Percentiles rank a stretch among this genome's conserved stretches.
Conservation (phyloP, 2,888 invertebrate species). For the Eumacrocentrus americanus region DNA sequence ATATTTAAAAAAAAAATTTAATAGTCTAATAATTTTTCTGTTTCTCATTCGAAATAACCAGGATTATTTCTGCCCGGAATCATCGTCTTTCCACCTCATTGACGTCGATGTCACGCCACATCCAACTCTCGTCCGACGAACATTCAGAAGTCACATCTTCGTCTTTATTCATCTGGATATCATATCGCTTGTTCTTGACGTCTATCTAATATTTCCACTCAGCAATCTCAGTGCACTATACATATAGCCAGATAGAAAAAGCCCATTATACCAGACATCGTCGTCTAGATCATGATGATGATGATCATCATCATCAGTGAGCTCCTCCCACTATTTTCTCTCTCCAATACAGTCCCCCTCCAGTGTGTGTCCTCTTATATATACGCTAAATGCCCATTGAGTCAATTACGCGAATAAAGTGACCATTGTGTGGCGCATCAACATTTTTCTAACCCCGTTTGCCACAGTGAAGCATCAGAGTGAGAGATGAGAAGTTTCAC, state of each 20-base stretch:
- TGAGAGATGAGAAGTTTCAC: slow-evolving; percentile 19
- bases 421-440: slow-evolving; percentile 54
- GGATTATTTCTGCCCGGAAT: not conserved
- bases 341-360: slow-evolving; percentile 20
- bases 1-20: not conserved
- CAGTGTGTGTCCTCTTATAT: slow-evolving; percentile 22
- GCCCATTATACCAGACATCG: not conserved
- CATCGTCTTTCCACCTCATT: not conserved
- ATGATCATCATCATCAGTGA: slow-evolving; percentile 3
- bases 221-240: not conserved
- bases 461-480: slow-evolving; percentile 27
- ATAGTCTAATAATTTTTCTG: too few relatives aligned
- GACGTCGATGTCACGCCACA: not conserved
- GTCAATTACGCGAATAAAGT: slow-evolving; percentile 59
- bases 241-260: not conserved
- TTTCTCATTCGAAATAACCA: too few relatives aligned
- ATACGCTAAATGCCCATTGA: slow-evolving; percentile 55
- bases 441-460: slow-evolving; percentile 56
- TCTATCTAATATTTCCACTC: not conserved
- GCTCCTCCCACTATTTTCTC: slow-evolving; percentile 15
- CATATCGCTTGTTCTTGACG: not conserved
- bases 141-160: not conserved
- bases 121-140: not conserved
- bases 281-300: not conserved
- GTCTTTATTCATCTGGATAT: not conserved